Evolutionary conservation across 2,797 vertebrate genomes (phyloP).

Genomic region (Anableps anableps): DNA sequence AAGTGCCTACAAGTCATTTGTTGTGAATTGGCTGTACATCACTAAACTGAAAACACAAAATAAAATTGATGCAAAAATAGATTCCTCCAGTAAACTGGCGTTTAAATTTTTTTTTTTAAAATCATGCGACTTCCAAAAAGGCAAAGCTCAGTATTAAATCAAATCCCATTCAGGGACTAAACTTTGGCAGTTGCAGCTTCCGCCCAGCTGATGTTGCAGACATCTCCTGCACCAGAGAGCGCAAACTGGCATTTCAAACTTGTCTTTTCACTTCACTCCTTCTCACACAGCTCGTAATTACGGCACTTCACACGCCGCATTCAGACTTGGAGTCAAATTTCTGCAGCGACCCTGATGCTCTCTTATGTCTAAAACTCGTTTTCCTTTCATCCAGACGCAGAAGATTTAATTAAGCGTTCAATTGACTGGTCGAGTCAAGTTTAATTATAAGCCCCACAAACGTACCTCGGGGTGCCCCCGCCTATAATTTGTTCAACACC

Average conservation of each 20-base stretch:
- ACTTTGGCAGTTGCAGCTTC: neutral
- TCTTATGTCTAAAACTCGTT: neutral
- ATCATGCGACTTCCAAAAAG: neutral
- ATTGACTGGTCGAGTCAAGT: neutral
- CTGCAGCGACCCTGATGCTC: neutral
- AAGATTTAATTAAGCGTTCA: neutral
- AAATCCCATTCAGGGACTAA: neutral
- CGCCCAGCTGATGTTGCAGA: neutral
- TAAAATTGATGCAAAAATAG: neutral
- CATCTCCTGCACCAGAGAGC: neutral
- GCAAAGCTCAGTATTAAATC: neutral
- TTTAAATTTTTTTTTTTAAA: neutral
- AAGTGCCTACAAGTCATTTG: neutral
- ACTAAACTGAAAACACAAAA: neutral
- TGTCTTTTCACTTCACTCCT: slow-evolving; percentile 13
- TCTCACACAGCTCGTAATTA: slow-evolving; percentile 28
- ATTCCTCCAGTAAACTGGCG: no score
- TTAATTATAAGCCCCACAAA: neutral
- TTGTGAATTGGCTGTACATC: neutral
- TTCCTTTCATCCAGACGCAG: neutral
- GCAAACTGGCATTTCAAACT: neutral
- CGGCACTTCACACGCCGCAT: neutral
- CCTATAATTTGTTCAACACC: neutral
- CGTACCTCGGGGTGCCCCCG: neutral
- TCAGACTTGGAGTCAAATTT: neutral